Base-by-base conservation (phyloP, 2,797 vertebrate genomes). In the Tokudaia tokunoshimensis region DNA sequence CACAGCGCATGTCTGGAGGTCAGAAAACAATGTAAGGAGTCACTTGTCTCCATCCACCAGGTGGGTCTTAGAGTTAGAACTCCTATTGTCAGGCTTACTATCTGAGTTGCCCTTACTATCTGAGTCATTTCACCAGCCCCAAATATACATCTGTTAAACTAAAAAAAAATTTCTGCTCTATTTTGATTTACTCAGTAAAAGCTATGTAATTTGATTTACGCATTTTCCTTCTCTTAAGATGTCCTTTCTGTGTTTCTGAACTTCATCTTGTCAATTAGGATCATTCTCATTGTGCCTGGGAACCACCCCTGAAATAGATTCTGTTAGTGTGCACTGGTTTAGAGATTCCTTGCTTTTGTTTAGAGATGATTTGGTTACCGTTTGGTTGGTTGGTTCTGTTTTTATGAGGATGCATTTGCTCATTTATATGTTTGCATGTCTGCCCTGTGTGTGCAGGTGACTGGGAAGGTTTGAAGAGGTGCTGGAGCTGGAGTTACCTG, bases 121-220 rank as follows among this genome's bases (percentile, higher is more conserved):
- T 14, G 20, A 37, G 52, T 26, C 52, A 57, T 37, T 37, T 37
- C 12, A 24, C 19, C 6, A 83, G n/a, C 24, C 24, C 80, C 55
- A 65, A 44, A 57, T 15, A 74, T 8, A 26, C 37, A 52, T 13
- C 61, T 84, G 78, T 92, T 88, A 84, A 89, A 84, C 12, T 74
- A 8, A 70, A 65, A 74, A 74, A 75, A 52, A 50, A 50, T 5
- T 24, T 59, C 34, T 6, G 24, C 65, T 76, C 57, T 6, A 70
- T 82, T 74, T 92, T 95, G 15, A n/a, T 91, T 80, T 92, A 72
- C 1, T 94, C 22, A 85, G 57, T 70, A 90, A 92, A 85, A 52
- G 67, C 1, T 70, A 57, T 92, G 84, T 34, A n/a, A 8, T 6
- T 94, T 79, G 85, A 67, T 7, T 3, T n/a, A 76, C 12, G 89